Evolutionary conservation across 2,113 vertebrate species (phyloP).

Genomic region (Thalassarche chlororhynchos): DNA sequence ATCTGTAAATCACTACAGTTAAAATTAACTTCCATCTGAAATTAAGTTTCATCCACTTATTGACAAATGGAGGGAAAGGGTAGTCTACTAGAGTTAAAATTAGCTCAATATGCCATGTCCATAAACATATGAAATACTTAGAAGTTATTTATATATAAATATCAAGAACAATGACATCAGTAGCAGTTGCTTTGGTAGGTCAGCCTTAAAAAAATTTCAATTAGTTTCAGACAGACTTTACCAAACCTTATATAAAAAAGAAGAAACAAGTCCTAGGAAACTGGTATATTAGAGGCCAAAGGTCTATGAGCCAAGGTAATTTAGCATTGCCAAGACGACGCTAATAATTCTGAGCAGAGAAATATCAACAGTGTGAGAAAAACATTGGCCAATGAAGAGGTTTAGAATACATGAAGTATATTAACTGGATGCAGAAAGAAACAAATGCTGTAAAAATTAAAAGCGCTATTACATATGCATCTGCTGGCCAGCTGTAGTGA

Average conservation of each 20-base stretch:
- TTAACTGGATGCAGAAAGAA: neutral
- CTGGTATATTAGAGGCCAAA: neutral
- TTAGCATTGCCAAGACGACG: rapidly evolving
- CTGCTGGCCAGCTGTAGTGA: neutral
- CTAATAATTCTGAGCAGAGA: neutral
- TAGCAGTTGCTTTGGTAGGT: neutral
- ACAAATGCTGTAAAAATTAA: neutral
- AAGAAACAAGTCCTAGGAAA: neutral
- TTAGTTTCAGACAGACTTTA: neutral
- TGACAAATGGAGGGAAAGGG: neutral
- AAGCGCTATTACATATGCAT: neutral
- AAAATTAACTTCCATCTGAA: neutral
- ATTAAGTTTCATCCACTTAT: neutral
- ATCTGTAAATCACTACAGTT: neutral
- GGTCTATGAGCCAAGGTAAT: neutral
- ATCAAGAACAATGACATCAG: neutral
- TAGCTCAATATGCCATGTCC: neutral
- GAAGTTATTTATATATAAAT: neutral
- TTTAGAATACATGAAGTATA: neutral
- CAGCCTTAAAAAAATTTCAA: neutral
- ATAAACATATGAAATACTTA: neutral
- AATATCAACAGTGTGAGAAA: neutral
- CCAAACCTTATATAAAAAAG: neutral
- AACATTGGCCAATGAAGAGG: neutral
- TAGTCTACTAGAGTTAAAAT: neutral